phyloP scores from a whole-genome alignment of 2,113 vertebrate genomes.

The Laterallus jamaicensis region DNA sequence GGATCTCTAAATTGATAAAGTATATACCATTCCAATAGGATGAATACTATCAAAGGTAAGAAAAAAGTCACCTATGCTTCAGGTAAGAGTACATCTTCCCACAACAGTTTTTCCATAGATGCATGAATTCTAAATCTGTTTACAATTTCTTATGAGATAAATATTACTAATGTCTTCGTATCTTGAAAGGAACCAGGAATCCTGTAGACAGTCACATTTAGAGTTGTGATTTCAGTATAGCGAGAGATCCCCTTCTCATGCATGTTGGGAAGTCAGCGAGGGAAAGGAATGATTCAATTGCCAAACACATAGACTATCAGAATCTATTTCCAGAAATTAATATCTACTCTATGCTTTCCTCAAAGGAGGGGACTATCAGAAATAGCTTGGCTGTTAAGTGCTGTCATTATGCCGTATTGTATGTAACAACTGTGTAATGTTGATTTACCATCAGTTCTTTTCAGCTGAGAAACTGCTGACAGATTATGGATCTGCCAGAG shows the following conservation, averaged over 20 bases:
- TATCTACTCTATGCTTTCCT: not conserved
- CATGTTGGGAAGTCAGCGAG: not conserved
- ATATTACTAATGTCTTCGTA: not conserved
- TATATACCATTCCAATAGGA: not conserved
- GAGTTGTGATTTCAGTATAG: not conserved
- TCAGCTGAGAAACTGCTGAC: conserved; percentile 39
- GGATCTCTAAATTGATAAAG: not conserved
- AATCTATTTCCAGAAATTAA: not conserved
- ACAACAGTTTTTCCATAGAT: not conserved
- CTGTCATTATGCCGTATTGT: not conserved
- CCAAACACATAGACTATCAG: not conserved
- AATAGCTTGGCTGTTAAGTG: not conserved
- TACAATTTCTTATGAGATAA: not conserved
- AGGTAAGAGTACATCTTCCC: not conserved
- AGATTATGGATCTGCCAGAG: conserved; percentile 3
- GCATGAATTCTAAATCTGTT: not conserved
- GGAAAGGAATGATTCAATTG: not conserved
- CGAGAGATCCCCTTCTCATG: not conserved
- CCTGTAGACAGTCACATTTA: not conserved
- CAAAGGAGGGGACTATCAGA: not conserved
- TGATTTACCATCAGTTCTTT: conserved; percentile 54
- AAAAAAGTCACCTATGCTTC: not conserved
- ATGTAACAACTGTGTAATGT: conserved; percentile 27
- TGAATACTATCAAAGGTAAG: not conserved
- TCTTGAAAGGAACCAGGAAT: not conserved